Base-by-base conservation (phyloP, 1,140 invertebrate genomes). In the Diplogasteroides magnus region DNA sequence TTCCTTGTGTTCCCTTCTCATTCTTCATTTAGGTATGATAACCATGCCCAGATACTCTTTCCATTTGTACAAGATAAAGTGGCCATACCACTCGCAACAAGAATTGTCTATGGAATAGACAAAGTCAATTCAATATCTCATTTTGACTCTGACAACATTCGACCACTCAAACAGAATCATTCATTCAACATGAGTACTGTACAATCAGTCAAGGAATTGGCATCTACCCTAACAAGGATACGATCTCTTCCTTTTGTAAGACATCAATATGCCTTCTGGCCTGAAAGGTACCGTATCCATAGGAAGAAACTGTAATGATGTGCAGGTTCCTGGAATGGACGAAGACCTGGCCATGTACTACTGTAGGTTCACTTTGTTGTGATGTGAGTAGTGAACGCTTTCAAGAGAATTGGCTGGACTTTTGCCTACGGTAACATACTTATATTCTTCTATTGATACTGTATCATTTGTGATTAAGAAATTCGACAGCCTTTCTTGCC, bases 11-110 rank as follows among this genome's bases (percentile, higher is more conserved):
- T 11, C 37, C 37, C 6, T 48, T 48, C 37, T 48, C 37, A n/a
- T n/a, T n/a, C n/a, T n/a, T n/a, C n/a, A 32, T 56, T 26, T 28
- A 72, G 70, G 70, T 82, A 78, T 64, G 80, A 82, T 64, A 82
- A 80, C 61, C 78, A 81, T 63, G 81, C 79, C 1, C 80, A 81
- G 37, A 61, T 64, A 48, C 62, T 79, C 1, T 81, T 79, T 56
- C 67, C 73, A 31, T 81, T 81, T 71, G 76, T 81, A 14, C 66
- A 65, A 13, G 60, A 26, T 71, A 81, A 75, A 19, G 72, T 78
- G 11, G 77, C 78, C 23, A 57, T 78, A 14, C 77, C 77, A 1
- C 69, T 78, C 14, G 69, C 69, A 19, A 37, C 78, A 25, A 68
- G 77, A 19, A 58, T 78, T 14, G 70, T 78, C 3, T 78, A 77